A percentile compares a stretch with the other conserved stretches of the same genome.
These are phyloP conservation scores for Zaprionus camerounensis DNA, from an alignment of 1,140 invertebrate genomes.

Conservation along the genomic window DNA sequence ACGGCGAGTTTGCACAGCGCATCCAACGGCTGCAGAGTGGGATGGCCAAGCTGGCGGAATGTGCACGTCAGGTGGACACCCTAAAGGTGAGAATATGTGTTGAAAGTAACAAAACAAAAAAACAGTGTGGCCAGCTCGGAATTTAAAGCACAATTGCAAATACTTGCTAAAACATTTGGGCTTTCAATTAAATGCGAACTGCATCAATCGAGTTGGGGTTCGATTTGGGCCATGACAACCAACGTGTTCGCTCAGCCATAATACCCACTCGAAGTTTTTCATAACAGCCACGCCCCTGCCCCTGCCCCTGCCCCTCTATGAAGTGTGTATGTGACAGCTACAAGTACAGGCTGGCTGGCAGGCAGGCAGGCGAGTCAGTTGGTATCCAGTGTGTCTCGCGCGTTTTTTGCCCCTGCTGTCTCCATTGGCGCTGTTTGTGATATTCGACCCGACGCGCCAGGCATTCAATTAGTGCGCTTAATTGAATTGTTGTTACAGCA, in stretches of 20 bases:
- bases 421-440: conserved; percentile 34
- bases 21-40: conserved; percentile 94
- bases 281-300: background rate
- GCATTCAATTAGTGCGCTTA: conserved; percentile 83
- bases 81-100: conserved; percentile 85
- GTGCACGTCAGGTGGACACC: conserved; percentile 90
- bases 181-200: background rate
- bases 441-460: conserved; percentile 55
- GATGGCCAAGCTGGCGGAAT: conserved; percentile 94
- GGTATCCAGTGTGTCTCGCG: conserved; percentile 3
- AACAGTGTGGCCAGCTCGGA: background rate
- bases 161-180: background rate
- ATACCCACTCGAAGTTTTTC: background rate
- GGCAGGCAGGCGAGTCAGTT: background rate
- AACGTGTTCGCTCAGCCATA: conserved; percentile 2
- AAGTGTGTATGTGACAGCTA: conserved; percentile 45
- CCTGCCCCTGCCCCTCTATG: background rate
- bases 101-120: conserved; percentile 12
- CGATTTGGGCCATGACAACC: background rate
- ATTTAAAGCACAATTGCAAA: conserved; percentile 1
- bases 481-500: conserved; percentile 82
- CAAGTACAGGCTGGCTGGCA: background rate
- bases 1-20: conserved; percentile 89
- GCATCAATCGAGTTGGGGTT: background rate
- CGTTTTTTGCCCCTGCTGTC: conserved; percentile 15